These are phyloP conservation scores for Anguilla megastoma DNA, from an alignment of 2,797 vertebrate species.

Conservation along the genomic window DNA sequence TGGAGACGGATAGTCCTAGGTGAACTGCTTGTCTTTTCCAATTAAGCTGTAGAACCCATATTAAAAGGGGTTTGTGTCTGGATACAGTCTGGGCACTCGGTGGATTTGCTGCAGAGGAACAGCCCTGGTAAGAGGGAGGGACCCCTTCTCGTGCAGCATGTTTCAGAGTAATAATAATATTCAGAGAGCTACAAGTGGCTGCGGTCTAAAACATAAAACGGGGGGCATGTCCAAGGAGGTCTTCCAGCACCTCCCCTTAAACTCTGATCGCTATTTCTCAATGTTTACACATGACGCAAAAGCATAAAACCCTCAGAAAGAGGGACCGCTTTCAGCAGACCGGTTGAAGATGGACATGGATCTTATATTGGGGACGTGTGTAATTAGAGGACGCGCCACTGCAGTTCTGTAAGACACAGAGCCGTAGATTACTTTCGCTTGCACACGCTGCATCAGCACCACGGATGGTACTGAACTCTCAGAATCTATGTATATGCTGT, in stretches of 20 bases:
- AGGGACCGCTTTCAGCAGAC: conserved; percentile 47
- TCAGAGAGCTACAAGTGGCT: conserved; percentile 65
- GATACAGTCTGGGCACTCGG: background rate
- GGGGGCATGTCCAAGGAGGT: conserved; percentile 59
- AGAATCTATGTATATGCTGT: background rate
- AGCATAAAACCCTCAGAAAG: conserved; percentile 54
- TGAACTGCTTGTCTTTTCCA: background rate
- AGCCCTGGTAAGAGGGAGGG: conserved; percentile 27
- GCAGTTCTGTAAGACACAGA: conserved; percentile 49
- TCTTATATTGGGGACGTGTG: conserved; percentile 35
- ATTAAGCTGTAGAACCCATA: background rate
- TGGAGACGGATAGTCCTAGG: background rate
- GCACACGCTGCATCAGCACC: conserved; percentile 33
- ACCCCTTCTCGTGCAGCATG: conserved; percentile 53
- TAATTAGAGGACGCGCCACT: conserved; percentile 46
- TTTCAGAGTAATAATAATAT: conserved; percentile 62
- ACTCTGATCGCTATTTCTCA: conserved; percentile 52
- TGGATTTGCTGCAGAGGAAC: background rate
- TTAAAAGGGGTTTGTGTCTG: background rate
- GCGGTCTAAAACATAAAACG: conserved; percentile 51
- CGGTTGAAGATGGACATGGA: conserved; percentile 54
- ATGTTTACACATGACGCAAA: conserved; percentile 65
- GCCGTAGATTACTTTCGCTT: conserved; percentile 39
- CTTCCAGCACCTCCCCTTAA: conserved; percentile 54
- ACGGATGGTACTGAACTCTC: background rate